Percentiles rank a stretch among this genome's conserved stretches.
These are phyloP conservation scores for Elanus axillaris DNA, from an alignment of 2,113 vertebrate genomes.

Conservation along the genomic window DNA sequence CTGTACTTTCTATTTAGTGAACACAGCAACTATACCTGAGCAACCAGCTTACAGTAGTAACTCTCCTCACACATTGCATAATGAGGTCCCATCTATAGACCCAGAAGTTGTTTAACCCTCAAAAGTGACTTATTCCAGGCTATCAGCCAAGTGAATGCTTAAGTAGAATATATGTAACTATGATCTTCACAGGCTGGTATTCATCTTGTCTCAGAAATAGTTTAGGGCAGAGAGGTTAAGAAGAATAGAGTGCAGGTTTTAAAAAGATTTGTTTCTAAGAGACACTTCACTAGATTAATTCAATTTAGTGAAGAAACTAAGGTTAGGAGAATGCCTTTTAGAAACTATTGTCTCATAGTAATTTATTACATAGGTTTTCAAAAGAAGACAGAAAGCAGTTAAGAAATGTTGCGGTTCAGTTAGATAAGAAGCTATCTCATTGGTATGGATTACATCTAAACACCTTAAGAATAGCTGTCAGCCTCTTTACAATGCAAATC, in stretches of 20 bases:
- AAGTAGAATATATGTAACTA: slow-evolving; percentile 23
- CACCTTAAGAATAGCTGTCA: background rate
- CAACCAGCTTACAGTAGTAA: background rate
- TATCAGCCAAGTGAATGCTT: slow-evolving; percentile 36
- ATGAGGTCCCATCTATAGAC: background rate
- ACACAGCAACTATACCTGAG: background rate
- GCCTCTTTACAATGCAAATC: background rate
- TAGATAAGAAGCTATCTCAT: slow-evolving; percentile 16
- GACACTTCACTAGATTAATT: slow-evolving; percentile 34
- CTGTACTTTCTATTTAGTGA: background rate
- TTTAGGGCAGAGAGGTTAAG: slow-evolving; percentile 51
- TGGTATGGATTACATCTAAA: slow-evolving; percentile 24
- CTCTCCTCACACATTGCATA: background rate
- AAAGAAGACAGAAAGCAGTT: background rate
- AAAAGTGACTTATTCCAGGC: slow-evolving; percentile 47
- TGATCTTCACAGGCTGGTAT: slow-evolving; percentile 11
- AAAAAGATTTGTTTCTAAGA: slow-evolving; percentile 59
- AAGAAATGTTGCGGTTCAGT: background rate
- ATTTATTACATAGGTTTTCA: slow-evolving; percentile 2
- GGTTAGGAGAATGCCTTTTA: slow-evolving; percentile 23
- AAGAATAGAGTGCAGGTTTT: slow-evolving; percentile 43
- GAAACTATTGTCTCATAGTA: background rate
- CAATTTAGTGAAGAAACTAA: slow-evolving; percentile 30
- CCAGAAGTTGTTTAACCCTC: slow-evolving; percentile 38
- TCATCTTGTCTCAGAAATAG: slow-evolving; percentile 50